Conservation (phyloP, 2,797 vertebrate species). For the Denticeps clupeoides region DNA sequence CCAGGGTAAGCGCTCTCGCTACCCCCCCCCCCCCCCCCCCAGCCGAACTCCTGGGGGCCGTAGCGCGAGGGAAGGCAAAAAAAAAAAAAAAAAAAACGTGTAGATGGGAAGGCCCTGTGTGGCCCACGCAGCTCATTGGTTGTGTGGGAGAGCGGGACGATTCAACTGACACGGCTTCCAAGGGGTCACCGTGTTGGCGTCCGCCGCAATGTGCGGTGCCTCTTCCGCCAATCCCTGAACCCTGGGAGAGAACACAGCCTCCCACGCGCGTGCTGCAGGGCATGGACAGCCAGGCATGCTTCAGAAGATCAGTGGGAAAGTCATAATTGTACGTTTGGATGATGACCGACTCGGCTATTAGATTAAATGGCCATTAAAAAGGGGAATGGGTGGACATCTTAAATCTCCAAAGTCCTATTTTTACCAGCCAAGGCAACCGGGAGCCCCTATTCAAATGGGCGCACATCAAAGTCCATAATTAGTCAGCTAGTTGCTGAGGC, state of each 20-base stretch:
- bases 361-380: constrained; percentile 17
- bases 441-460: constrained; percentile 11
- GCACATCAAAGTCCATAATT: constrained; percentile 20
- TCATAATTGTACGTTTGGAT: constrained; percentile 29
- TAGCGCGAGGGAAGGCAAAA: constrained; percentile 5
- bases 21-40: too few relatives aligned
- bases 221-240: constrained; percentile 17
- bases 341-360: constrained; percentile 26
- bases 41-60: background rate
- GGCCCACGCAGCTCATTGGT: too few relatives aligned
- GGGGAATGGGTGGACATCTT: background rate
- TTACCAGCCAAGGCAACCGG: constrained; percentile 1
- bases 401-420: constrained; percentile 1
- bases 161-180: constrained; percentile 41
- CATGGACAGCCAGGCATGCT: constrained; percentile 18
- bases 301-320: constrained; percentile 22
- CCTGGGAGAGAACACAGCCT: constrained; percentile 14
- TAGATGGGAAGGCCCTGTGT: too few relatives aligned
- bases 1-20: background rate
- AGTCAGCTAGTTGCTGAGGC: constrained; percentile 6
- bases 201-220: constrained; percentile 7
- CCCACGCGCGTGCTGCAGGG: constrained; percentile 24
- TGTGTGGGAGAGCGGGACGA: constrained; percentile 16
- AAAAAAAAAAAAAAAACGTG: constrained; percentile 2
- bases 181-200: constrained; percentile 31